Base-by-base conservation (phyloP, 2,888 invertebrate species). In the Cheilosia urbana region DNA sequence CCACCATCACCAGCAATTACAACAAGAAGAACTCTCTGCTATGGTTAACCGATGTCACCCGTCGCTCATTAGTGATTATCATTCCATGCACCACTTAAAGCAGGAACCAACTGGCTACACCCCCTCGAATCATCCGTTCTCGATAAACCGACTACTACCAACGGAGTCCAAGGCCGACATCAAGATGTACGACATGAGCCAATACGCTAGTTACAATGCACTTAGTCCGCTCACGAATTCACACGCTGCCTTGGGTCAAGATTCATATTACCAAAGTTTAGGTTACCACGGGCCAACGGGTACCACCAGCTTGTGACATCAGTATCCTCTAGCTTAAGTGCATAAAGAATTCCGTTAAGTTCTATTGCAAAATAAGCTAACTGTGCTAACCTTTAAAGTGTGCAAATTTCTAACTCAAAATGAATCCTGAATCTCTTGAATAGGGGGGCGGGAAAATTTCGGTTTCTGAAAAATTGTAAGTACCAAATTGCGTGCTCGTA, bases 71-170 rank as follows among this genome's bases (percentile, higher is more conserved):
- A 93, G 94, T 65, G 95, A 95, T 89, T 95, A 95, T 89, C 95
- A 94, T 90, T 91, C 92, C 78, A 93, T 93, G 91, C 95, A 95
- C 88, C 96, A 96, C 89, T 93, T 97, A 89, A 97, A 97, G 91
- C 96, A 96, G 91, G 96, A 96, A 91, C 95, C 95, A 68, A 93
- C 95, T 49, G 95, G 95, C 49, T 96, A 96, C 91, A 96, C 97
- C 79, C 96, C 96, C 17, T 95, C 96, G 88, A 96, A 95, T 91
- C 98, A 98, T 91, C 98, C 98, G 27, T 98, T 98, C 93, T 97
- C 97, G 92, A 98, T 98, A 93, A 98, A 97, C 90, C 96, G 98
- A 92, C 94, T 98, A 91, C 94, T 98, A 90, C 98, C 98, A 71
- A 95, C 96, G 68, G 97, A 97, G 92, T 96, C 96, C 88, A 97